Evolutionary conservation across 2,888 invertebrate species (phyloP).

Genomic region (Lithophane leautieri): DNA sequence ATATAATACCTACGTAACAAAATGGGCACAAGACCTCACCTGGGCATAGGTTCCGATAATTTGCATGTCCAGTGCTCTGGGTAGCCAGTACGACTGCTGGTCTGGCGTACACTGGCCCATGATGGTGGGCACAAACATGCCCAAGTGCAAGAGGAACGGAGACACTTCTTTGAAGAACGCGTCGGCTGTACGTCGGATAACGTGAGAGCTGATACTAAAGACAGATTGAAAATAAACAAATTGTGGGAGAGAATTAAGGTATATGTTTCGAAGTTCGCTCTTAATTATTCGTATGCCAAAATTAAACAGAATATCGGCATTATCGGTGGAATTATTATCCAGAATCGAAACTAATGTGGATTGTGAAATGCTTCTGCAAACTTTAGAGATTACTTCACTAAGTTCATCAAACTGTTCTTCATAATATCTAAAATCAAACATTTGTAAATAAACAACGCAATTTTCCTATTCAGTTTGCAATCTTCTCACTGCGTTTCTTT

Average conservation of each 20-base stretch:
- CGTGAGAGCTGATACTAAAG: constrained; percentile 69
- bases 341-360: neutral
- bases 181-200: constrained; percentile 78
- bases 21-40: constrained; percentile 80
- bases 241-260: neutral
- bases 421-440: constrained; percentile 7
- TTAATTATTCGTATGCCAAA: neutral
- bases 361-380: neutral
- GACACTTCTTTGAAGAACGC: constrained; percentile 93
- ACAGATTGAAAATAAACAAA: neutral
- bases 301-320: neutral
- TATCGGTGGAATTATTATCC: too few relatives aligned
- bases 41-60: constrained; percentile 98
- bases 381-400: neutral
- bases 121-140: constrained; percentile 97
- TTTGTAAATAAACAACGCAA: neutral
- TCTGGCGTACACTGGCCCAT: constrained; percentile 96
- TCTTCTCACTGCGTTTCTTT: neutral
- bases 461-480: neutral
- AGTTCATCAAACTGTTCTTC: constrained; percentile 25
- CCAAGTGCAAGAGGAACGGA: constrained; percentile 94
- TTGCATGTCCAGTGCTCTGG: constrained; percentile 93
- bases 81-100: constrained; percentile 96
- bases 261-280: too few relatives aligned
- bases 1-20: neutral